Conservation (phyloP, 1,140 invertebrate species). For the Drosophila lacteicornis region DNA sequence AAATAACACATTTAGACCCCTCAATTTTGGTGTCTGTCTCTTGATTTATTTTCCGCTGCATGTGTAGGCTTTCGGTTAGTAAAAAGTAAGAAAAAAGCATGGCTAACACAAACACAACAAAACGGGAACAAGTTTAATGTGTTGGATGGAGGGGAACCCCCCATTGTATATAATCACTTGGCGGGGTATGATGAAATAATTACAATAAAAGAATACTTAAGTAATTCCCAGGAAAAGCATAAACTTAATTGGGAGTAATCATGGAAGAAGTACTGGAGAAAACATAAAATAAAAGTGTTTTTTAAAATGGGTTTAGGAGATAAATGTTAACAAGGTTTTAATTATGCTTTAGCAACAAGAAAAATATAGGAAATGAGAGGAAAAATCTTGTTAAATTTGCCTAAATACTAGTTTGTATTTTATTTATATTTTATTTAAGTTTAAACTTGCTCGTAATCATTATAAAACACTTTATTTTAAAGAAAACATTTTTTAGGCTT, state of each 20-base stretch:
- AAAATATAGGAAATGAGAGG: not conserved
- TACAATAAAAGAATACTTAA: constrained; percentile 10
- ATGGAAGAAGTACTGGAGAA: not conserved
- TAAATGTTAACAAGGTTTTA: not conserved
- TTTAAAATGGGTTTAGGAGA: not conserved
- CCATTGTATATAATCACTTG: constrained; percentile 3
- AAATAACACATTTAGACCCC: constrained; percentile 27
- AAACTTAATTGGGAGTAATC: constrained; percentile 3
- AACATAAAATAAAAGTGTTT: not conserved
- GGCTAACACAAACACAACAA: constrained; percentile 8
- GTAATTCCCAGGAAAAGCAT: constrained; percentile 8
- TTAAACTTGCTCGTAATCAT: not conserved
- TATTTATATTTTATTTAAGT: not conserved
- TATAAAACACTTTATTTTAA: not conserved
- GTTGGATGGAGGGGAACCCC: constrained; percentile 18
- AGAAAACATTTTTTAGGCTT: too few species aligned
- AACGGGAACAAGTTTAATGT: constrained; percentile 19
- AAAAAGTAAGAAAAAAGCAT: not conserved
- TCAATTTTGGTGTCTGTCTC: constrained; percentile 20
- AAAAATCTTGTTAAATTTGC: not conserved
- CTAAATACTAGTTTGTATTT: not conserved
- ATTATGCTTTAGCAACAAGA: not conserved
- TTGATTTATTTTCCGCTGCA: constrained; percentile 10
- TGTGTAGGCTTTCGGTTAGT: constrained; percentile 27
- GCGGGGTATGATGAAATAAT: constrained; percentile 6